Percentiles rank a stretch among this genome's conserved stretches.
phyloP scores from a whole-genome alignment of 2,113 vertebrate genomes.

The Hyperoodon ampullatus region DNA sequence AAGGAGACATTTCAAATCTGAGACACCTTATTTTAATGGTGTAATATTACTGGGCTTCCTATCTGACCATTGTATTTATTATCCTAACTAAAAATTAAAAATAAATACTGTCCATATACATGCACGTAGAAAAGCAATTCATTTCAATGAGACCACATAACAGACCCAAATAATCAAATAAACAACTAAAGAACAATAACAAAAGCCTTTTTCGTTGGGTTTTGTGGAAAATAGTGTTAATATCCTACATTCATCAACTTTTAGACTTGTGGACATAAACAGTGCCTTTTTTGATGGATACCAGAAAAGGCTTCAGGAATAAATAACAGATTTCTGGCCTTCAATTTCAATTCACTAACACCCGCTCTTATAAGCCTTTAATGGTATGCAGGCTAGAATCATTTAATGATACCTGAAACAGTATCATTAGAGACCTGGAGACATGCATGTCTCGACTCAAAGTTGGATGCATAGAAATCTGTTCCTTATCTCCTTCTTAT shows the following conservation, averaged over 20 bases:
- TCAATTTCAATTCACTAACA: background rate
- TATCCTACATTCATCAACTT: background rate
- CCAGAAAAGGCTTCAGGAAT: background rate
- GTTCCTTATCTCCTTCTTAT: constrained; percentile 45
- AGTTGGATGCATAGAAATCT: constrained; percentile 36
- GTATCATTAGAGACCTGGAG: background rate
- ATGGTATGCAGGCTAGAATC: background rate
- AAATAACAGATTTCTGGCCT: constrained; percentile 7
- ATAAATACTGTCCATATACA: background rate
- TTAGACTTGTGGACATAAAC: background rate
- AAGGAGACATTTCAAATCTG: background rate
- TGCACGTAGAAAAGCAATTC: background rate
- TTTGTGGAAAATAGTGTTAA: background rate
- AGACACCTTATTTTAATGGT: background rate
- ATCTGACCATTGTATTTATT: background rate
- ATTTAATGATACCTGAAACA: constrained; percentile 21
- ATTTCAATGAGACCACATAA: background rate
- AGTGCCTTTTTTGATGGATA: background rate
- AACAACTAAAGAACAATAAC: background rate
- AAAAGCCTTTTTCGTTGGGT: background rate
- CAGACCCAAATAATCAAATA: background rate
- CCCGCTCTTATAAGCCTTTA: background rate
- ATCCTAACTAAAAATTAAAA: background rate
- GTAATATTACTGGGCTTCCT: background rate
- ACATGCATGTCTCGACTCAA: background rate